These are phyloP conservation scores for Dinothrombium tinctorium DNA, from an alignment of 1,140 invertebrate species.

Conservation along the genomic window DNA sequence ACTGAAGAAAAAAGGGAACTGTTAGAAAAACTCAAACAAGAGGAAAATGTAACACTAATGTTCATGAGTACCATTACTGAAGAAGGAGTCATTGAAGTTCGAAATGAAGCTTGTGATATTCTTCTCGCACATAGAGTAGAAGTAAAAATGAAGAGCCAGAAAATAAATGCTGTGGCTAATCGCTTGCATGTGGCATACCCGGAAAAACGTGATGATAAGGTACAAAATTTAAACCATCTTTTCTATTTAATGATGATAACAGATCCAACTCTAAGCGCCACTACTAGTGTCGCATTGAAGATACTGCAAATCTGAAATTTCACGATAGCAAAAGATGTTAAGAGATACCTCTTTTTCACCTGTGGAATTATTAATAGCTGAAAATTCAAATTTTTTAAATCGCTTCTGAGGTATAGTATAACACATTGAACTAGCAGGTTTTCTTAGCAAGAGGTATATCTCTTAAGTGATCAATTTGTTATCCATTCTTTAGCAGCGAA, in stretches of 20 bases:
- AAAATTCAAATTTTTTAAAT: too few species aligned
- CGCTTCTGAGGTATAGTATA: too few species aligned
- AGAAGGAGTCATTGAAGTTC: constrained; percentile 71
- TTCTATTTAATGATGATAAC: constrained; percentile 8
- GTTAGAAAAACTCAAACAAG: constrained; percentile 36
- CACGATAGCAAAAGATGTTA: too few species aligned
- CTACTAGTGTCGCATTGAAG: not conserved
- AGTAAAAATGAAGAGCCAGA: constrained; percentile 73
- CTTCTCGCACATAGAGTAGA: constrained; percentile 72
- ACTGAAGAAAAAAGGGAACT: constrained; percentile 34
- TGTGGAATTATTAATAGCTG: too few species aligned
- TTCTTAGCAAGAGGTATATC: too few species aligned
- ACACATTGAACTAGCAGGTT: too few species aligned
- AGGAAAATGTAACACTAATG: constrained; percentile 45
- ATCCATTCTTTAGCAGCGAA: not conserved
- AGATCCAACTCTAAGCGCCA: constrained; percentile 12
- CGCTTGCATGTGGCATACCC: constrained; percentile 77
- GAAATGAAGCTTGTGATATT: constrained; percentile 60
- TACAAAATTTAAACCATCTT: too few species aligned
- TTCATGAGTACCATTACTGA: constrained; percentile 83
- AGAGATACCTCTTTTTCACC: too few species aligned
- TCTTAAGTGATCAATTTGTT: not conserved
- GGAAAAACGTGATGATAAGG: constrained; percentile 53
- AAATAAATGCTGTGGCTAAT: constrained; percentile 65
- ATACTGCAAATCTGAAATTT: not conserved